These are phyloP conservation scores for Arge pagana DNA, from an alignment of 2,888 invertebrate genomes.

Conservation along the genomic window DNA sequence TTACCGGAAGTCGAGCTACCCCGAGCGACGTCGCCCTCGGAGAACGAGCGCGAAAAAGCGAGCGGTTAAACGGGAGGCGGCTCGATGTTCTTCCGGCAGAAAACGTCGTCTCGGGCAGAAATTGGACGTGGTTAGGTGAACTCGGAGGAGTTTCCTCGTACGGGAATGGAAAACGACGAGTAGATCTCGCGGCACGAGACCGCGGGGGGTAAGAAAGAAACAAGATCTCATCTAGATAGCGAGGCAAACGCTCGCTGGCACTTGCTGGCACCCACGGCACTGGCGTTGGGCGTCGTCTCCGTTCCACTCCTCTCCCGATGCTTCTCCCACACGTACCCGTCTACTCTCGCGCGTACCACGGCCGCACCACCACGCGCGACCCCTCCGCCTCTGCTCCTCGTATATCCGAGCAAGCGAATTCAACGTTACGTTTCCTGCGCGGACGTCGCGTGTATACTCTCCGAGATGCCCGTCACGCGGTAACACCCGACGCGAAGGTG, in stretches of 20 bases:
- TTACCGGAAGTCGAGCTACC: no score
- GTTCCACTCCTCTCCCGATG: background rate
- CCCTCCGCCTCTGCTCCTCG: conserved; percentile 26
- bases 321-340: no score
- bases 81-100: no score
- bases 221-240: conserved; percentile 58
- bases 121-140: no score
- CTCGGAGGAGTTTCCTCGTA: conserved; percentile 1
- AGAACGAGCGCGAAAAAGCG: no score
- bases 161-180: conserved; percentile 8
- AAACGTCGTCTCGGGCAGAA: no score
- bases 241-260: conserved; percentile 41
- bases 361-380: conserved; percentile 47
- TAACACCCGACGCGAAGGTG: conserved; percentile 15
- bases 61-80: no score
- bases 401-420: background rate
- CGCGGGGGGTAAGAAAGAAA: conserved; percentile 46
- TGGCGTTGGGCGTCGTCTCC: background rate
- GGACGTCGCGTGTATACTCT: background rate
- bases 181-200: conserved; percentile 29
- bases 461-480: conserved; percentile 14
- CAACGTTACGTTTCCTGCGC: background rate
- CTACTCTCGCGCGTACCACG: conserved; percentile 42
- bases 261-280: conserved; percentile 38
- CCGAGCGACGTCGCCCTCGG: no score